Conservation (phyloP, 2,113 vertebrate species). For the Rhadina sibilatrix region DNA sequence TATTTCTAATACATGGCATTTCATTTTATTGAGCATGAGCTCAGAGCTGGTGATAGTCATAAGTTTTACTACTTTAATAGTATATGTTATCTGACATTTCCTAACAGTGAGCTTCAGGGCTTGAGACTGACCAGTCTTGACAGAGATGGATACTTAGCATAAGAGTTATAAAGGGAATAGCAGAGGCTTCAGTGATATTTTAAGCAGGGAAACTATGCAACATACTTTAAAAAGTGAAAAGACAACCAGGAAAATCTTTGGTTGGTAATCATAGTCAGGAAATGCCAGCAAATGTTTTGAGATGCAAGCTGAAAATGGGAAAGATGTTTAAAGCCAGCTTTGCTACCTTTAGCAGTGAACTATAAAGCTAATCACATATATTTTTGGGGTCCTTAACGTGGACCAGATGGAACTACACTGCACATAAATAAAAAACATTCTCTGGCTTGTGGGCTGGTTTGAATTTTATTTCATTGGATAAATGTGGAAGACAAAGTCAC, state of each 20-base stretch:
- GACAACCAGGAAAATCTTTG: background rate
- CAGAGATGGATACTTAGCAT: background rate
- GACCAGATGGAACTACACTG: slow-evolving; percentile 42
- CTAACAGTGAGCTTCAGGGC: background rate
- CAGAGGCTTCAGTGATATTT: background rate
- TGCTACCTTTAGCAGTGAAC: slow-evolving; percentile 55
- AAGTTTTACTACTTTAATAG: slow-evolving; percentile 22
- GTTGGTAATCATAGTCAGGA: slow-evolving; percentile 5
- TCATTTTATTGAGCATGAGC: background rate
- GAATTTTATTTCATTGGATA: slow-evolving; percentile 56
- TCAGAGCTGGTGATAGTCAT: background rate
- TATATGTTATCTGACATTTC: slow-evolving; percentile 26
- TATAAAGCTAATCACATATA: slow-evolving; percentile 44
- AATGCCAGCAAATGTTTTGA: slow-evolving; percentile 39
- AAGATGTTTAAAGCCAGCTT: slow-evolving; percentile 50
- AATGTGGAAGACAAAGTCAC: slow-evolving; percentile 31
- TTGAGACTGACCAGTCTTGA: slow-evolving; percentile 42
- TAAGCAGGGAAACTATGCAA: background rate
- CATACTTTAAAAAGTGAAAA: slow-evolving; percentile 8
- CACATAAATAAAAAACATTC: slow-evolving; percentile 55
- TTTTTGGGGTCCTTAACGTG: slow-evolving; percentile 48
- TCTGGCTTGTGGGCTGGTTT: slow-evolving; percentile 51
- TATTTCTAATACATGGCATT: background rate
- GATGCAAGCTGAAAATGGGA: slow-evolving; percentile 52
- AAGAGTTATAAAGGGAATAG: background rate